Base-by-base conservation (phyloP, 2,113 vertebrate species). In the Stegastes partitus region DNA sequence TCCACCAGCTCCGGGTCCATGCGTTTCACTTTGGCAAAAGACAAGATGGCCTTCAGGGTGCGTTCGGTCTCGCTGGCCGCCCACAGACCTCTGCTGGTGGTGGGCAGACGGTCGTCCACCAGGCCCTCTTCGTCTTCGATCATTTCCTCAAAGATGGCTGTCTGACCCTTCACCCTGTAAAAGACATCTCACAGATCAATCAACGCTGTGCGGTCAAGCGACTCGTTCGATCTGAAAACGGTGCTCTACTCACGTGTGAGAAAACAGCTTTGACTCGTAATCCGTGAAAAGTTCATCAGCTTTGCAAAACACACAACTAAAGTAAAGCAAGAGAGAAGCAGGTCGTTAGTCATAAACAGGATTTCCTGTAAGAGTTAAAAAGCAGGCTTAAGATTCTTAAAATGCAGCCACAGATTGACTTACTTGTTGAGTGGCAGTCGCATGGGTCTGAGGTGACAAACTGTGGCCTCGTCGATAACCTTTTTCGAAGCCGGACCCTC, bases 121-220 rank as follows among this genome's bases (percentile, higher is more conserved):
- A 99, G 92, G 2, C 97, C 97, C 54, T 99, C 98, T 70, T 99
- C 97, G 42, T 99, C 98, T 90, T 99, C 98, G 66, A 99, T 99
- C 98, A 99, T 99, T 88, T 99, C 98, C 77, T 99, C 98, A 75
- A 99, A 99, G 88, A 99, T 97, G 76, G 97, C 98, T 39, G 95
- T 99, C 86, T 99, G 98, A 49, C 97, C 97, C 88, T 96, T 98
- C 65, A 99, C 97, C 55, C 98, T 99, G 83, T 22, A 0, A 19
- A n/a, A 25, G 6, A n/a, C 4, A 4, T 42, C 18, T 11, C 64
- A 4, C 26, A 22, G 3, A 21, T 67, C 9, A 56, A 19, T 23
- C 22, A 37, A 3, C 4, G 0, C 5, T 25, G 12, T 3, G 3
- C 7, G 12, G 14, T 7, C 12, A 2, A 9, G 39, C 6, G 5